Conservation (phyloP, 1,140 invertebrate species). For the Bathynomus jamesi region DNA sequence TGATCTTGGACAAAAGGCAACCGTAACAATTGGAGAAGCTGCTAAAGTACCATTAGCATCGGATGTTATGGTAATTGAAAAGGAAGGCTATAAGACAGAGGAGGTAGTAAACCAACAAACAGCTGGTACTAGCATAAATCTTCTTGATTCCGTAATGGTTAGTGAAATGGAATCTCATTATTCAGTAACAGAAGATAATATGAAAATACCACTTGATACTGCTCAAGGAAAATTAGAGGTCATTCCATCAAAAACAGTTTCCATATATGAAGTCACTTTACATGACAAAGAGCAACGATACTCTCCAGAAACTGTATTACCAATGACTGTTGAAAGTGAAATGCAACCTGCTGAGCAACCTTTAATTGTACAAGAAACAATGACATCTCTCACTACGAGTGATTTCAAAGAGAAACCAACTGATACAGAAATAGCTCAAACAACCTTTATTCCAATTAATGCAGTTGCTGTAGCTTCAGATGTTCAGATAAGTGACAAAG, state of each 20-base stretch:
- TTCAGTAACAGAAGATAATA: constrained; percentile 12
- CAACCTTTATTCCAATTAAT: neutral
- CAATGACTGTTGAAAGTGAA: neutral
- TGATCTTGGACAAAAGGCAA: constrained; percentile 18
- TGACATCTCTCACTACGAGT: neutral
- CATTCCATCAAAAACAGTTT: neutral
- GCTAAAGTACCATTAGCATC: constrained; percentile 23
- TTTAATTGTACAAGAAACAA: neutral
- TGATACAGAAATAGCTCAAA: neutral
- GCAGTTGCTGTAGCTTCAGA: neutral
- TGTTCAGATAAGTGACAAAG: neutral
- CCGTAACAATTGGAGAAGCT: constrained; percentile 17
- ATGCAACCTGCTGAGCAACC: no score
- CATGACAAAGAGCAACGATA: neutral
- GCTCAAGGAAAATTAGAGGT: neutral
- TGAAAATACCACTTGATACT: neutral
- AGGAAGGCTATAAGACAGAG: constrained; percentile 36
- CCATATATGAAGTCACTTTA: neutral
- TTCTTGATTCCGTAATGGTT: constrained; percentile 52
- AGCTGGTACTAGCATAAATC: neutral
- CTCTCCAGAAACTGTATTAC: neutral
- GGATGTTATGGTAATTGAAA: constrained; percentile 21
- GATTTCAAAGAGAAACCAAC: neutral
- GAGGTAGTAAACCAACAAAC: constrained; percentile 37
- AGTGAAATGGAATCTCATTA: constrained; percentile 18